Percentiles rank a stretch among this genome's conserved stretches.
Conservation (phyloP, 2,888 invertebrate species). For the Andrena bucephala region DNA sequence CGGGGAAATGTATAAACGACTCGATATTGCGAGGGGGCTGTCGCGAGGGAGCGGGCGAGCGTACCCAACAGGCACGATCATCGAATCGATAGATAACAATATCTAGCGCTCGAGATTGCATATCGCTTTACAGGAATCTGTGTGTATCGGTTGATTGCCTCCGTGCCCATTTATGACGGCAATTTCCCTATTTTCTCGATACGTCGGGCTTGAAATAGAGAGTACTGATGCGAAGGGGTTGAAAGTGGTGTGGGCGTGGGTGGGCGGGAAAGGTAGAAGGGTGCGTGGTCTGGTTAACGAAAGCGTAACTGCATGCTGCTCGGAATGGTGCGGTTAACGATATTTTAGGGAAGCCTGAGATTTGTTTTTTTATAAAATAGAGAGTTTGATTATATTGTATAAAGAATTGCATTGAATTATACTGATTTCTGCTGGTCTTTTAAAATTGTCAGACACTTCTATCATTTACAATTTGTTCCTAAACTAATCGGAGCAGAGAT, state of each 20-base stretch:
- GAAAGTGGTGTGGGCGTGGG: neutral
- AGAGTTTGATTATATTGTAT: too few relatives aligned
- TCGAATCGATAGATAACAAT: slow-evolving; percentile 63
- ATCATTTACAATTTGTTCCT: too few relatives aligned
- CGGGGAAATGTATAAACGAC: slow-evolving; percentile 55
- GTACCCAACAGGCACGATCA: slow-evolving; percentile 45
- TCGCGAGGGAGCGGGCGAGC: neutral
- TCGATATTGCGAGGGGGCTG: slow-evolving; percentile 28
- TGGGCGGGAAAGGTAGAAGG: neutral
- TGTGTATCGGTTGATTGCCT: slow-evolving; percentile 52
- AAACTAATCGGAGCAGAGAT: too few relatives aligned
- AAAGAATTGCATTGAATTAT: too few relatives aligned
- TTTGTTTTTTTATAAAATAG: too few relatives aligned
- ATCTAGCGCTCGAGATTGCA: slow-evolving; percentile 60
- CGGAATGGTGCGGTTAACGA: too few relatives aligned
- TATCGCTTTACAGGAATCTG: slow-evolving; percentile 59
- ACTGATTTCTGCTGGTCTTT: too few relatives aligned
- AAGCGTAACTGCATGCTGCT: neutral
- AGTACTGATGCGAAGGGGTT: slow-evolving; percentile 15
- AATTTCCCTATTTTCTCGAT: slow-evolving; percentile 62
- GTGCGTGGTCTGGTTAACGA: neutral
- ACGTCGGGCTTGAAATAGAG: slow-evolving; percentile 39
- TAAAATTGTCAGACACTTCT: too few relatives aligned
- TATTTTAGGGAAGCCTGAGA: too few relatives aligned
- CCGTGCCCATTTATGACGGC: slow-evolving; percentile 60